phyloP scores from a whole-genome alignment of 2,113 vertebrate genomes.

The Lepidothrix coronata region DNA sequence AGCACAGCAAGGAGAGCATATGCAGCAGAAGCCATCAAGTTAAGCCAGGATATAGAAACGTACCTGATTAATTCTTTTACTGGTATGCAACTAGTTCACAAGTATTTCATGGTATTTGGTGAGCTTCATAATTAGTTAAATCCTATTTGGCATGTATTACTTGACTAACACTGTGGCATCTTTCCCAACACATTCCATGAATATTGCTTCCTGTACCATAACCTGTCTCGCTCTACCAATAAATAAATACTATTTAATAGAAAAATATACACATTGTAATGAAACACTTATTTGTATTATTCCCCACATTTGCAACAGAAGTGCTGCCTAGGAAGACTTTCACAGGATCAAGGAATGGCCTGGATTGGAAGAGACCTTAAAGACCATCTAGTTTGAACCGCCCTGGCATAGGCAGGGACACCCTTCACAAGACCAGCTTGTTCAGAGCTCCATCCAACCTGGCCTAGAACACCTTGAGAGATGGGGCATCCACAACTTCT shows the following conservation, averaged over 20 bases:
- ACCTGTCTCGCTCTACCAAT: not conserved
- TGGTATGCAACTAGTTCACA: not conserved
- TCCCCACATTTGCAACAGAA: not conserved
- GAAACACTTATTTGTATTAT: not conserved
- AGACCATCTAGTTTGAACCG: not conserved
- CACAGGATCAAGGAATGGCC: not conserved
- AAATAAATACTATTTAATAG: not conserved
- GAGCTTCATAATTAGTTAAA: not conserved
- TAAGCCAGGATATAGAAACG: not conserved
- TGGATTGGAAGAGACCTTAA: not conserved
- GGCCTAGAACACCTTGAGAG: not conserved
- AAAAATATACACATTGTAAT: not conserved
- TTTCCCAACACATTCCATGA: not conserved
- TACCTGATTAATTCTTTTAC: not conserved
- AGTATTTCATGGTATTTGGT: not conserved
- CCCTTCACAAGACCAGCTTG: not conserved
- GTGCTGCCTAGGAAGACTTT: not conserved
- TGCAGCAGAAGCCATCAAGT: not conserved
- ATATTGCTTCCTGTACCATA: conserved; percentile 9
- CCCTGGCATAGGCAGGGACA: not conserved
- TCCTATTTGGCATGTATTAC: not conserved
- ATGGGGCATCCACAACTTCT: not conserved
- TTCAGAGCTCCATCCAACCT: not conserved
- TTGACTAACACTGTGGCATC: not conserved
- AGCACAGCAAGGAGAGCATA: not conserved